Evolutionary conservation across 2,888 invertebrate species (phyloP), one percentile per base, ranked within the genome.

Genomic region (Eristalis tenax): DNA sequence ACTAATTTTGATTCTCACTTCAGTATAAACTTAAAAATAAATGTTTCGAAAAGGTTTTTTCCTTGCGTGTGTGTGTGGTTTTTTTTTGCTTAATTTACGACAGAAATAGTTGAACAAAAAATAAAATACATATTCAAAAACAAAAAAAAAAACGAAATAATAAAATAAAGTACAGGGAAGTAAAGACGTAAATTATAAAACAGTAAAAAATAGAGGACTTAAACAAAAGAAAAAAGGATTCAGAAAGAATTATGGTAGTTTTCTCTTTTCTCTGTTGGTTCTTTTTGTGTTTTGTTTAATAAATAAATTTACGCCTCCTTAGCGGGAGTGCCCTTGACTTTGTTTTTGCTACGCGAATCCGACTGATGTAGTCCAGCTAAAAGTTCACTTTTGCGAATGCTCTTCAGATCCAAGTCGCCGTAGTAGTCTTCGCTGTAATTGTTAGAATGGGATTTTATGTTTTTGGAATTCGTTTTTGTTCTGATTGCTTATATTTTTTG

Each of bases 401-500:
- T 95, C 96, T 98, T 98, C 95, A 98, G 95, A 94, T 98, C 98
- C 96, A 98, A 94, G 94, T 98, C 98, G 90, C 98, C 98, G 93
- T 98, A 98, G 96, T 98, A 98, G 96, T 98, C 98, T 95, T 98
- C 98, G 95, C 98, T 98, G 97, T 95, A 95, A 95, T 92, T 91
- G 91, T 90, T 71, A 83, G 83, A 87, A 87, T 80, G 79, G 83
- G 75, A 83, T 85, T 50, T 81, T 89, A 74, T 80, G 75, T 63
- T 35, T 26, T 88, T 88, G 79, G 83, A 78, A 69, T 86, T 69
- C 50, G 75, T 77, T 69, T 32, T 83, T 83, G 59, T 83, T 74
- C 81, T 73, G 75, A 81, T 70, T 68, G 61, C 4, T 83, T 61
- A 18, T 56, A 40, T 78, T 78, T 79, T 65, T 84, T 80, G 59